Conservation (phyloP, 2,113 vertebrate genomes). For the Tragelaphus imberbis region DNA sequence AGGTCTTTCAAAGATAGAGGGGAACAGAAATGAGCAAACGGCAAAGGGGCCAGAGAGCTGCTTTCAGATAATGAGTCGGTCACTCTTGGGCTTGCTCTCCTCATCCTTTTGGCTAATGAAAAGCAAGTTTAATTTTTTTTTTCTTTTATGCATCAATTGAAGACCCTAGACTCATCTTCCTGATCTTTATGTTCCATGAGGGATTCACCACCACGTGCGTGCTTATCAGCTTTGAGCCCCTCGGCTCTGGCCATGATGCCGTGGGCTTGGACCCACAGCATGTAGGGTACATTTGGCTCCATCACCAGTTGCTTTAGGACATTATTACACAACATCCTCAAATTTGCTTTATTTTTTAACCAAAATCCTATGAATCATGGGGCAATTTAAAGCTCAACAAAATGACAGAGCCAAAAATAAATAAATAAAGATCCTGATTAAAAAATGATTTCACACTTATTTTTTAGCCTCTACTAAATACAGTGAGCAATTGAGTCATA, state of each 20-base stretch:
- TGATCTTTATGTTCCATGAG: background rate
- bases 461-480: background rate
- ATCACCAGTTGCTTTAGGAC: background rate
- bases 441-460: background rate
- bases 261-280: background rate
- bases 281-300: background rate
- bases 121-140: background rate
- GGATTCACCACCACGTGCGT: background rate
- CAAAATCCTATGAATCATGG: slow-evolving; percentile 8
- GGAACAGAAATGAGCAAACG: background rate
- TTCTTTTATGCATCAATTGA: background rate
- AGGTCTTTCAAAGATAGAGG: background rate
- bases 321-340: background rate
- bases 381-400: background rate
- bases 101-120: background rate
- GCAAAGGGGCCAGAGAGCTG: background rate
- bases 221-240: too few relatives aligned
- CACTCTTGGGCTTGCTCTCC: background rate
- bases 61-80: background rate
- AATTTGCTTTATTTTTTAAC: slow-evolving; percentile 31
- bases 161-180: background rate
- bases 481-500: background rate
- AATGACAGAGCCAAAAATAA: background rate
- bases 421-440: background rate
- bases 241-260: background rate